A percentile compares a stretch with the other conserved stretches of the same genome.
These are phyloP conservation scores for Cyanoramphus novaezelandiae DNA, from an alignment of 2,113 vertebrate species.

Conservation along the genomic window DNA sequence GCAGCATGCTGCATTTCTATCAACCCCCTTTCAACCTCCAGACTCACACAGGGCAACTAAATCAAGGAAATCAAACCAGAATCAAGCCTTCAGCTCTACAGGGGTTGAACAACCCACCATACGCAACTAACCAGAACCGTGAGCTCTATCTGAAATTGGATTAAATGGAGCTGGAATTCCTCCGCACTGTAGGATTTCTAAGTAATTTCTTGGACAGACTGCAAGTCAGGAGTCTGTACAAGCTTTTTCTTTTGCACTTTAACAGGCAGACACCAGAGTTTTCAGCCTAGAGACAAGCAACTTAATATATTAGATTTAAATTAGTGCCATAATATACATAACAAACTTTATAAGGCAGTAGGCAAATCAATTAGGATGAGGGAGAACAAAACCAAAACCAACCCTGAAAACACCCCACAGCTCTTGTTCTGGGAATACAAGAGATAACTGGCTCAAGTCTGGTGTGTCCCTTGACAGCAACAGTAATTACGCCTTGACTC, in stretches of 20 bases:
- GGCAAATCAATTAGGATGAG: neutral
- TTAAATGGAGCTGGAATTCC: neutral
- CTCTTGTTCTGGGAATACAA: neutral
- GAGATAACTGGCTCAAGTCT: neutral
- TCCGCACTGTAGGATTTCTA: neutral
- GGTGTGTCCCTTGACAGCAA: no score
- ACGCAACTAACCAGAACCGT: neutral
- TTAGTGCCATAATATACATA: neutral
- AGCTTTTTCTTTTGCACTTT: neutral
- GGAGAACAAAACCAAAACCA: neutral
- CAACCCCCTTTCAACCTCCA: neutral
- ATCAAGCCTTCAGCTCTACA: neutral
- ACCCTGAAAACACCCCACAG: neutral
- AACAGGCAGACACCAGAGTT: neutral
- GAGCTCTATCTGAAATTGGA: neutral
- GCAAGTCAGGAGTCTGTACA: neutral
- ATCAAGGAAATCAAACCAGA: neutral
- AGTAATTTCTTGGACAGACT: neutral
- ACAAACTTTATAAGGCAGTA: neutral
- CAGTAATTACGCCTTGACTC: no score
- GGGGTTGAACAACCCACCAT: neutral
- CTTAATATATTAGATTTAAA: neutral
- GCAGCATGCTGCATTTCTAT: neutral
- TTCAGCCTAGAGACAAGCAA: neutral
- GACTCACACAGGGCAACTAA: neutral